Conservation (phyloP, 2,888 invertebrate species). For the Eueremaeus valkanovi region DNA sequence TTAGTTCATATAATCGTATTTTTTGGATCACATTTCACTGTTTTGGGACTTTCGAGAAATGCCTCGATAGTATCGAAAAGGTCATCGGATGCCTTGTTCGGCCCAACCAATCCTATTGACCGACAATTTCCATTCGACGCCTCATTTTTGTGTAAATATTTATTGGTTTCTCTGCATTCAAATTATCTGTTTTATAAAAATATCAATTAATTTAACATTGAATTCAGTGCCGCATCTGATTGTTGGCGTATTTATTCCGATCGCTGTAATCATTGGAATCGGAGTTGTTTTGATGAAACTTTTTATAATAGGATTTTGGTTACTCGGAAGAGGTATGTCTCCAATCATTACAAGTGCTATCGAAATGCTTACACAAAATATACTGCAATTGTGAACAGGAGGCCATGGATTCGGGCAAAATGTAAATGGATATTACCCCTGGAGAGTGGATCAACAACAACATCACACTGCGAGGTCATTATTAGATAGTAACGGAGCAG, state of each 20-base stretch:
- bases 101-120: background rate
- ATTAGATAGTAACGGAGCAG: background rate
- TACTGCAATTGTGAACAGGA: background rate
- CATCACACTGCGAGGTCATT: background rate
- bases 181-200: background rate
- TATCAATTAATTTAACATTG: background rate
- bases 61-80: background rate
- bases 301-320: background rate
- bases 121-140: background rate
- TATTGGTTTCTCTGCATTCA: background rate
- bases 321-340: background rate
- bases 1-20: background rate
- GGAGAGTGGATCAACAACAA: background rate
- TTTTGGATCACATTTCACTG: background rate
- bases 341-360: too few relatives aligned
- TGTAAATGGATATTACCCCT: background rate
- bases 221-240: background rate
- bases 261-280: constrained; percentile 24
- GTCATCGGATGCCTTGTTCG: background rate
- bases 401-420: background rate
- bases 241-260: constrained; percentile 19
- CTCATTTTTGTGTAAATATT: background rate
- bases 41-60: background rate
- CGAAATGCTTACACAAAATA: too few relatives aligned
- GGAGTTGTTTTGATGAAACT: constrained; percentile 27